Conservation (phyloP, 1,140 invertebrate species). For the Drosophila pseudoananassae region DNA sequence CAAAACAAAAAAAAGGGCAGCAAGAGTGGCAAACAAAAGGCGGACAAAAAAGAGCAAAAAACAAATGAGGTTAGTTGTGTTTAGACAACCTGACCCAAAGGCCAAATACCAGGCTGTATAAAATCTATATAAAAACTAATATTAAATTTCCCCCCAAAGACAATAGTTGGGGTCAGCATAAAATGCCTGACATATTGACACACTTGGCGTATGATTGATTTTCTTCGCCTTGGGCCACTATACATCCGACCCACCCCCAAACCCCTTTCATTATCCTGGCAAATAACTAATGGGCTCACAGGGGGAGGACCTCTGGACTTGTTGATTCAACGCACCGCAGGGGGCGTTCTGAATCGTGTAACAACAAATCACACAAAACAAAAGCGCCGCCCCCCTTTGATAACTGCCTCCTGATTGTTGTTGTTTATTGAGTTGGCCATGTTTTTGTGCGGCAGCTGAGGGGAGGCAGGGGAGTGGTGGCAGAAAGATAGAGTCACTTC, state of each 20-base stretch:
- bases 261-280: constrained; percentile 4
- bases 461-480: neutral
- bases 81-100: constrained; percentile 66
- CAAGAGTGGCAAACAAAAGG: constrained; percentile 26
- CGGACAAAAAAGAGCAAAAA: constrained; percentile 14
- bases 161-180: constrained; percentile 57
- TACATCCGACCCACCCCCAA: neutral
- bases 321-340: constrained; percentile 58
- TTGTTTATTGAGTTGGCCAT: constrained; percentile 32
- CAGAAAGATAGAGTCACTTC: constrained; percentile 31
- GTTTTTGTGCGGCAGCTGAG: neutral
- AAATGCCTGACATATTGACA: constrained; percentile 75
- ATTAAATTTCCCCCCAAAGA: constrained; percentile 40
- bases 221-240: constrained; percentile 19
- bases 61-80: constrained; percentile 76
- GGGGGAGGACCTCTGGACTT: constrained; percentile 31
- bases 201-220: constrained; percentile 76
- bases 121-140: constrained; percentile 35
- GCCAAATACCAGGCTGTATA: constrained; percentile 31
- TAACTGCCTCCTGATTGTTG: constrained; percentile 47
- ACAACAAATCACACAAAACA: constrained; percentile 56
- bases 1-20: constrained; percentile 15
- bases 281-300: constrained; percentile 35
- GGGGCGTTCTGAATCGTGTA: constrained; percentile 22
- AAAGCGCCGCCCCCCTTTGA: constrained; percentile 30